Evolutionary conservation across 2,888 invertebrate species (phyloP), one percentile per base, ranked within the genome.

Genomic region (Biston betularia): DNA sequence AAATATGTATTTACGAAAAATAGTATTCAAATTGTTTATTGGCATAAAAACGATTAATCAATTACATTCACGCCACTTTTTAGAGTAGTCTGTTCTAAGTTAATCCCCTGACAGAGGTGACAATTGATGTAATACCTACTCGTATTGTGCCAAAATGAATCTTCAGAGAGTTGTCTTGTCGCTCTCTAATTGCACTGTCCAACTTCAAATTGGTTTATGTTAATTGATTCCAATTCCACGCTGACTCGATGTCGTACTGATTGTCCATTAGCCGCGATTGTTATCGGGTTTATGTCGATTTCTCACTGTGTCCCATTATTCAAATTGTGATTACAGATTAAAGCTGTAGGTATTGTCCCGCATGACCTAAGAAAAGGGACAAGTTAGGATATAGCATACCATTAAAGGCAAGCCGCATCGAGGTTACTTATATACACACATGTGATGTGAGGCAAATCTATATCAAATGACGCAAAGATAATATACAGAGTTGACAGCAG

Each of bases 201-300:
- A 84, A 88, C 85, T 86, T 84, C 80, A 78, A 70, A 89, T 89
- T 88, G 90, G 82, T 87, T 83, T 86, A 81, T 80, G 88, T 87
- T 91, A 90, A 91, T 91, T 89, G 89, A 88, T 89, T 89, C 81
- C 80, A 79, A 83, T 84, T 84, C 84, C 78, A 79, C 80, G 80
- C 80, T 76, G 80, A 82, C 81, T 80, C 78, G 69, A 73, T 75
- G 76, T 78, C 78, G 75, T 66, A 63, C 70, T 69, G 67, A 68
- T 75, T 73, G 71, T 66, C 63, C 69, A 73, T 71, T 73, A 73
- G 68, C 57, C 58, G 60, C 72, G 70, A 75, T 80, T 82, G 82
- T 79, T 71, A 69, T 75, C 73, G 68, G 73, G 69, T 73, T 76
- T 62, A 63, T 71, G 72, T 71, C 73, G 74, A 76, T 81, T 83